phyloP scores from a whole-genome alignment of 2,888 invertebrate species.

The Chorisops tibialis region DNA sequence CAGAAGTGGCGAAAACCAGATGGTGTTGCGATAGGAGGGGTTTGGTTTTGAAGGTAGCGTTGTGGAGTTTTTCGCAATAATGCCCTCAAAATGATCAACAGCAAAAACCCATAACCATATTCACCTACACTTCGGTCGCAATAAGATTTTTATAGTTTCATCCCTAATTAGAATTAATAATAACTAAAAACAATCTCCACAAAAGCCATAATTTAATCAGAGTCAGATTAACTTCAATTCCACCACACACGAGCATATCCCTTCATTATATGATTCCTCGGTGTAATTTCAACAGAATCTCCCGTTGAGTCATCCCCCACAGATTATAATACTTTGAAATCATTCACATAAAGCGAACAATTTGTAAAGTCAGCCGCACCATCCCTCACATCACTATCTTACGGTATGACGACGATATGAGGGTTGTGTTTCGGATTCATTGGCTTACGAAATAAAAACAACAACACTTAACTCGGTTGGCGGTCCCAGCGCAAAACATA shows the following conservation, averaged over 20 bases:
- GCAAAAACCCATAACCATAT: no score
- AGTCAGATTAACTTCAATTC: slow-evolving; percentile 6
- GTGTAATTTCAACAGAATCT: neutral
- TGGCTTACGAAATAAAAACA: neutral
- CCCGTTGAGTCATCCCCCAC: neutral
- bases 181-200: slow-evolving; percentile 5
- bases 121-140: no score
- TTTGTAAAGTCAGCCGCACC: slow-evolving; percentile 26
- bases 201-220: slow-evolving; percentile 9
- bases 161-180: slow-evolving; percentile 5
- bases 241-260: neutral
- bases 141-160: no score
- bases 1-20: no score
- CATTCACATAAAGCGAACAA: slow-evolving; percentile 25
- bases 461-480: neutral
- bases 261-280: neutral
- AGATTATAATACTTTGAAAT: slow-evolving; percentile 14
- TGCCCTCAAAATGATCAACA: no score
- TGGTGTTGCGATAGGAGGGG: no score
- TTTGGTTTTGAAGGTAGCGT: no score
- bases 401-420: slow-evolving; percentile 1
- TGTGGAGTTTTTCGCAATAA: no score
- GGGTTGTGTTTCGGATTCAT: slow-evolving; percentile 6
- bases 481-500: no score
- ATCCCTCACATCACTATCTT: slow-evolving; percentile 8